Evolutionary conservation across 1,140 invertebrate genomes (phyloP).

Genomic region (Propsilocerus akamusi): DNA sequence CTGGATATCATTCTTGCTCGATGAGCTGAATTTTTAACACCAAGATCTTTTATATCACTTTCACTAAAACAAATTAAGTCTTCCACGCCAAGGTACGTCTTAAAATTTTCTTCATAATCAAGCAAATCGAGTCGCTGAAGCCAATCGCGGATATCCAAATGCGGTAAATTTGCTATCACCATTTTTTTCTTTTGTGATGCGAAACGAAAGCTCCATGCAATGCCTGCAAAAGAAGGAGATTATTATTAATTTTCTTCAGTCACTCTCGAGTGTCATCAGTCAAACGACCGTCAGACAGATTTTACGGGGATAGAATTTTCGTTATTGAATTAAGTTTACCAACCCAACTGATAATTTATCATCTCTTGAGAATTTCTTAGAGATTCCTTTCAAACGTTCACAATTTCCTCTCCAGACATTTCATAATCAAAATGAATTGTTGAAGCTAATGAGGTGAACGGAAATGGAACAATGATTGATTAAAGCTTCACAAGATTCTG

Average conservation of each 20-base stretch:
- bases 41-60: constrained; percentile 35
- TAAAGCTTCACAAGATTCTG: not conserved
- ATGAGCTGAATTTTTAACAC: constrained; percentile 38
- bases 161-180: constrained; percentile 3
- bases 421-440: not conserved
- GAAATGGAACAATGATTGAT: constrained; percentile 3
- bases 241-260: constrained; percentile 7
- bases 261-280: not conserved
- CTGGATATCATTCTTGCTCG: constrained; percentile 40
- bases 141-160: constrained; percentile 16
- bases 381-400: not conserved
- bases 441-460: not conserved
- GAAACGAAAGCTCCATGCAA: constrained; percentile 22
- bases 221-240: constrained; percentile 13
- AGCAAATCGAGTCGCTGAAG: constrained; percentile 16
- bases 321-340: not conserved
- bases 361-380: too few relatives aligned
- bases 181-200: constrained; percentile 9
- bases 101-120: constrained; percentile 23
- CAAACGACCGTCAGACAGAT: too few relatives aligned
- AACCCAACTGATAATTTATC: not conserved
- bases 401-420: not conserved
- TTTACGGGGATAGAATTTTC: not conserved
- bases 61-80: constrained; percentile 37
- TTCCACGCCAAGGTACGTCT: constrained; percentile 29